Evolutionary conservation across 2,888 invertebrate genomes (phyloP), one percentile per base, ranked within the genome.

Genomic region (Meiosimyza decipiens): DNA sequence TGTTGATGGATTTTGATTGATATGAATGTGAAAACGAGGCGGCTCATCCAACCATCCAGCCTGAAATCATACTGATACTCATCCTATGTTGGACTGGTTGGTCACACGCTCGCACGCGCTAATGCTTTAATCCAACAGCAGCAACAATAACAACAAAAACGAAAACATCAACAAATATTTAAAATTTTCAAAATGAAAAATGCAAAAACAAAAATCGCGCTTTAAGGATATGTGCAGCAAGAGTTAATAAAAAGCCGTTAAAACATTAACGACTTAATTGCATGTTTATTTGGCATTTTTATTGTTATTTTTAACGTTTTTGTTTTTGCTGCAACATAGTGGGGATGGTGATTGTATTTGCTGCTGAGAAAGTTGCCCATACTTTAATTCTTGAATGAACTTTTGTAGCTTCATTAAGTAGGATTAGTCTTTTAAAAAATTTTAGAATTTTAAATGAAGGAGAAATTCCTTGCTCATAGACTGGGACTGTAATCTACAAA

Each of bases 261-360:
- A 85, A 85, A 85, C 84, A 84, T 84, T 84, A 84, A 84, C 83
- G 84, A 84, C 84, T 83, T 84, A 84, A 84, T 84, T 84, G 84
- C 84, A 84, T 84, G 84, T 84, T 84, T 83, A 82, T 80, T 80
- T 79, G 80, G 80, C 82, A 82, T 84, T 84, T 28, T 64, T 63
- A 16, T 51, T 64, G 12, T 64, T 64, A 12, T 63, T 22, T 47
- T 50, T 28, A 12, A 18, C 22, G 64, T 50, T 49, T 50, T 13
- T 22, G 13, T 64, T 18, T n/a, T 22, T 51, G 4, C 40, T 50
- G 28, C 5, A 50, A 7, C 22, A 22, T n/a, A 16, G 28, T 18
- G n/a, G n/a, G 6, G n/a, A n/a, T 63, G 22, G 57, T 22, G 13
- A 18, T 28, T 22, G 57, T 12, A 9, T 40, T 40, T 9, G 40